phyloP scores from a whole-genome alignment of 2,797 vertebrate species.

The Eospalax fontanierii region DNA sequence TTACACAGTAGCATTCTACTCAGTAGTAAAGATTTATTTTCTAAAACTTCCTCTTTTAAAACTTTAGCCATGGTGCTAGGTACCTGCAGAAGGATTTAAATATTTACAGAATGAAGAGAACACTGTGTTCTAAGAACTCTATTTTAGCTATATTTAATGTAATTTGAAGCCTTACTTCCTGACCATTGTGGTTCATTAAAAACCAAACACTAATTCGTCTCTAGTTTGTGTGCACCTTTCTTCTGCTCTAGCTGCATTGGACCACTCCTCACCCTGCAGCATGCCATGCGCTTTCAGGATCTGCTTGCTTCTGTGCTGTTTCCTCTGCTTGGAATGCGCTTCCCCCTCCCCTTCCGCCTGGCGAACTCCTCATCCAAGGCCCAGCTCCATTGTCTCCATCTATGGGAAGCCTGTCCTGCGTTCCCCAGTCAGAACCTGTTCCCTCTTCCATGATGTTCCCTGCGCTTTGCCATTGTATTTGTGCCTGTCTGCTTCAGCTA shows the following conservation, averaged over 20 bases:
- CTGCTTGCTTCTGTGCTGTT: constrained; percentile 82
- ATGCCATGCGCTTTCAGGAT: constrained; percentile 76
- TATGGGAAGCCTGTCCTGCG: constrained; percentile 69
- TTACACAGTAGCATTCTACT: no score
- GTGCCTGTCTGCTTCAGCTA: constrained; percentile 52
- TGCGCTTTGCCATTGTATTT: constrained; percentile 56
- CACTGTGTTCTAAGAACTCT: constrained; percentile 8
- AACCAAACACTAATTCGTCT: constrained; percentile 66
- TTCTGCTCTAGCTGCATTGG: constrained; percentile 77
- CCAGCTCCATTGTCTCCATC: constrained; percentile 74
- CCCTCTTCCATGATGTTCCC: constrained; percentile 39
- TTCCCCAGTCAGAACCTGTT: constrained; percentile 44
- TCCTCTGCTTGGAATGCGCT: constrained; percentile 83
- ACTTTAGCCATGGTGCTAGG: not conserved
- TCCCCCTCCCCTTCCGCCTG: constrained; percentile 71
- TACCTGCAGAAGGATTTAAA: not conserved
- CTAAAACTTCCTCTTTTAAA: constrained; percentile 42
- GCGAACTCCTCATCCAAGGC: constrained; percentile 71
- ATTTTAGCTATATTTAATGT: constrained; percentile 42
- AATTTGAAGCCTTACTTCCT: constrained; percentile 40
- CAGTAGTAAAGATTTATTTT: not conserved
- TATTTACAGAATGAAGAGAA: constrained; percentile 50
- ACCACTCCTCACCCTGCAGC: constrained; percentile 72
- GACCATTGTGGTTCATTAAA: constrained; percentile 34
- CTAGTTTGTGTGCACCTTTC: constrained; percentile 80